phyloP scores from a whole-genome alignment of 2,888 invertebrate genomes.

The Hemithea aestivaria region DNA sequence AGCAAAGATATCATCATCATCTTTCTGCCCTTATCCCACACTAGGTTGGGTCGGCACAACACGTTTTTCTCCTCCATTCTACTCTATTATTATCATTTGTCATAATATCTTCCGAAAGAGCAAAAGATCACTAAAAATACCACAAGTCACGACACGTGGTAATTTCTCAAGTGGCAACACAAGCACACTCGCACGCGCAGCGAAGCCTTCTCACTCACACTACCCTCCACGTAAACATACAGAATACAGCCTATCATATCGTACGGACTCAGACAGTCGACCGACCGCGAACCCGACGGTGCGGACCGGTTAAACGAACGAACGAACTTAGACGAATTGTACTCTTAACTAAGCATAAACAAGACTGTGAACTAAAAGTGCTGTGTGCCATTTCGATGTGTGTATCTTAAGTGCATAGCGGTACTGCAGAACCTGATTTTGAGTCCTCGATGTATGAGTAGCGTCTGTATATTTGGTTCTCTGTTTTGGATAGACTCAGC shows the following conservation, averaged over 20 bases:
- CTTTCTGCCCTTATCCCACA: too few species aligned
- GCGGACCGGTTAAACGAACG: slow-evolving; percentile 75
- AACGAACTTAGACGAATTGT: slow-evolving; percentile 55
- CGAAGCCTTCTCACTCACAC: slow-evolving; percentile 51
- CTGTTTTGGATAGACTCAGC: slow-evolving; percentile 28
- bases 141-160: slow-evolving; percentile 2
- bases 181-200: slow-evolving; percentile 46
- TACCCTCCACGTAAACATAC: slow-evolving; percentile 41
- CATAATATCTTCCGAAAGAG: too few species aligned
- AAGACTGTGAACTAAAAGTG: slow-evolving; percentile 26
- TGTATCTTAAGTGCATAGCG: slow-evolving; percentile 54
- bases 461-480: slow-evolving; percentile 45
- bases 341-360: slow-evolving; percentile 33
- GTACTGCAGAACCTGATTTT: slow-evolving; percentile 61
- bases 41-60: too few species aligned
- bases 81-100: too few species aligned
- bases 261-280: slow-evolving; percentile 40
- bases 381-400: slow-evolving; percentile 34
- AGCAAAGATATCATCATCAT: too few species aligned
- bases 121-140: neutral
- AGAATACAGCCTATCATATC: slow-evolving; percentile 9
- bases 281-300: slow-evolving; percentile 50
- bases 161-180: slow-evolving; percentile 37
- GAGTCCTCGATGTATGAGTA: slow-evolving; percentile 46
- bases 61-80: too few species aligned